Evolutionary conservation across 23 tunicate genomes (phyloP).

Genomic region (Halocynthia aurantium): DNA sequence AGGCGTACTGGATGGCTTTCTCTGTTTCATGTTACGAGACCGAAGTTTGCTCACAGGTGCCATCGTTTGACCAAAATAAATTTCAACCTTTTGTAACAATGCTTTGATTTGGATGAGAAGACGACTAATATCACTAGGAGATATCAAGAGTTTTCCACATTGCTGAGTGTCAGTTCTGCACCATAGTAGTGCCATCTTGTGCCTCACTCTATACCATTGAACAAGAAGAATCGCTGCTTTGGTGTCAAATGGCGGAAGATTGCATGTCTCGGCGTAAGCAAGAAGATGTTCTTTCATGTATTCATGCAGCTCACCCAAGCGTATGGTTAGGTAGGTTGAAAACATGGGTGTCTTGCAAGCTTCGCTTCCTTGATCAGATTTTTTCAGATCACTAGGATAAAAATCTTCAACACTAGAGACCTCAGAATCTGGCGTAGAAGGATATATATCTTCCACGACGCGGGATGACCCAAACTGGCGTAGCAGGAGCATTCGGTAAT

Average conservation of each 20-base stretch:
- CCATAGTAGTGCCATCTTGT: slow-evolving; percentile 15
- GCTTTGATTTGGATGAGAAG: slow-evolving; percentile 17
- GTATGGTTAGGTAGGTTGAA: slow-evolving; percentile 45
- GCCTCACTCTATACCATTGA: slow-evolving; percentile 59
- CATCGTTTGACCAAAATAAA: slow-evolving; percentile 25
- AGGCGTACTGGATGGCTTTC: slow-evolving; percentile 10
- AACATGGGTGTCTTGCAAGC: slow-evolving; percentile 22
- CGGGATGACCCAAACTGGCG: slow-evolving; percentile 31
- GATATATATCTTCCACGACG: slow-evolving; percentile 2
- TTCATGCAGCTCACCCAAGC: slow-evolving; percentile 48
- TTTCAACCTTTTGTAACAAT: slow-evolving; percentile 22
- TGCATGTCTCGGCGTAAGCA: slow-evolving; percentile 33
- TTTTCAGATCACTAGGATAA: slow-evolving; percentile 14
- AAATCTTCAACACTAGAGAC: slow-evolving; percentile 7
- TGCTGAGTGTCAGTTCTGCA: slow-evolving; percentile 13
- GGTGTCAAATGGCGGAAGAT: slow-evolving; percentile 22
- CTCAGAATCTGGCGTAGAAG: slow-evolving; percentile 14
- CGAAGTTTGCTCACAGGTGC: slow-evolving; percentile 3
- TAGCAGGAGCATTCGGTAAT: slow-evolving; percentile 49
- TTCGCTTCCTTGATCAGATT: slow-evolving; percentile 19
- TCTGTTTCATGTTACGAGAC: slow-evolving; percentile 7
- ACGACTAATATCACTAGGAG: slow-evolving; percentile 13
- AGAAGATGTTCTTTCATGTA: slow-evolving; percentile 42
- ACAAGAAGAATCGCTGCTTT: slow-evolving; percentile 25
- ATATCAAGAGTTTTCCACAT: slow-evolving; percentile 13